Evolutionary conservation across 2,113 vertebrate genomes (phyloP), one percentile per base, ranked within the genome.

Genomic region (Seriola aureovittata): DNA sequence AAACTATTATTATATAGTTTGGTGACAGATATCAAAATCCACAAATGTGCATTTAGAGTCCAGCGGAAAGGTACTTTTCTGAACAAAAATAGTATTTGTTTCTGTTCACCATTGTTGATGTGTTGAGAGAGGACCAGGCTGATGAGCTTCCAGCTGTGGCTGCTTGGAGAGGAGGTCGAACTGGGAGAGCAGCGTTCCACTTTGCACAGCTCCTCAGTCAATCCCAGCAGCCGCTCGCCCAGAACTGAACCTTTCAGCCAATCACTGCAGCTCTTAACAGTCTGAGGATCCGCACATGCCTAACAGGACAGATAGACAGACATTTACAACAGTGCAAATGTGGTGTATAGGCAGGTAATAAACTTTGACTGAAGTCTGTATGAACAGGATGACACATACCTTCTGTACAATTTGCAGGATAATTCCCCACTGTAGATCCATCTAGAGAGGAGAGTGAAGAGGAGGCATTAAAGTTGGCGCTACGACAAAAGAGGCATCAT

Each of bases 161-260:
- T 93, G 93, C 94, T 93, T 21, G 85, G 74, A n/a, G 91, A 80
- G 58, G 93, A 92, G 14, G 91, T 52, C 19, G 92, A 52, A 42
- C 59, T 16, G 14, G 73, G 2, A 10, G 94, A 76, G 88, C 92
- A 89, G 64, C 94, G 87, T 58, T 94, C 91, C 44, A 93, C 78
- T 48, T 91, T 93, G 90, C 97, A 99, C 23, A 99, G 94, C 79
- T 96, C 94, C 78, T 95, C 93, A 40, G 96, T 94, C 93, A 99
- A 86, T 71, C 87, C 86, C 57, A 97, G 94, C 82, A 99, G 93
- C 72, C 90, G 96, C 75, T 97, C 96, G 36, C 98, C 98, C 71
- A 99, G 93, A 1, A 94, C 89, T 1, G 96, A 94, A 71, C 97
- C 98, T 93, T 96, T 98, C 68, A 99, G 93, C 98, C 98, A 99